Percentiles rank a stretch among this genome's conserved stretches.
Conservation (phyloP, 2,113 vertebrate genomes). For the Gadus chalcogrammus region DNA sequence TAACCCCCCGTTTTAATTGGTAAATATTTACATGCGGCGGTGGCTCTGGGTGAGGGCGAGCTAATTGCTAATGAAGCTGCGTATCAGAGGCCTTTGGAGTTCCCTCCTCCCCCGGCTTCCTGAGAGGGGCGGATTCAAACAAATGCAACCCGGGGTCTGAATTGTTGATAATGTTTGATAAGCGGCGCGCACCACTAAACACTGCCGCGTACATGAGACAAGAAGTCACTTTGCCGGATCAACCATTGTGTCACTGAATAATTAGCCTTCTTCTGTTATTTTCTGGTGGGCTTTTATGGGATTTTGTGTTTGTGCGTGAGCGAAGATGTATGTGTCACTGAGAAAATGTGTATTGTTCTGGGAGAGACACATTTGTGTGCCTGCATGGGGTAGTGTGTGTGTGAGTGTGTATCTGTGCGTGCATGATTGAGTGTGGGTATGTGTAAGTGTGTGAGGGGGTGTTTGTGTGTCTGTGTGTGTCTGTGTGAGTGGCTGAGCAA, state of each 20-base stretch:
- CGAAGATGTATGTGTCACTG: constrained; percentile 1
- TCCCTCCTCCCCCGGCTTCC: no score
- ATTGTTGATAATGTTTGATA: constrained; percentile 46
- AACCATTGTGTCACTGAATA: constrained; percentile 22
- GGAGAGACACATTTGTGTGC: background rate
- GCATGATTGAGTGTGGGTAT: background rate
- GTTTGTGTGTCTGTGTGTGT: background rate
- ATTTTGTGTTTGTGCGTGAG: background rate
- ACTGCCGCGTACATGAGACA: constrained; percentile 13
- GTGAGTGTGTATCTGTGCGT: background rate
- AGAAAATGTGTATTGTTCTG: background rate
- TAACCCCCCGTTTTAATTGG: constrained; percentile 61
- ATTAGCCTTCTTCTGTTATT: background rate
- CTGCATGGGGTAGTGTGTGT: background rate
- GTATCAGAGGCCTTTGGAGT: constrained; percentile 37
- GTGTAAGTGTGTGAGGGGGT: background rate
- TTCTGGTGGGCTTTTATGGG: background rate
- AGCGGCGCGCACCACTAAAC: constrained; percentile 26
- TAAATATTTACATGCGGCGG: constrained; percentile 62
- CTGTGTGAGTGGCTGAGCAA: background rate
- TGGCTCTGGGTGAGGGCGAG: constrained; percentile 41
- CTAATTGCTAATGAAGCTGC: constrained; percentile 45
- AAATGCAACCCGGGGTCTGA: constrained; percentile 49
- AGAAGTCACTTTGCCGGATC: constrained; percentile 9
- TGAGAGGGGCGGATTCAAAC: constrained; percentile 25